These are phyloP conservation scores for Ispidina lecontei DNA, from an alignment of 2,797 vertebrate genomes.

Conservation along the genomic window DNA sequence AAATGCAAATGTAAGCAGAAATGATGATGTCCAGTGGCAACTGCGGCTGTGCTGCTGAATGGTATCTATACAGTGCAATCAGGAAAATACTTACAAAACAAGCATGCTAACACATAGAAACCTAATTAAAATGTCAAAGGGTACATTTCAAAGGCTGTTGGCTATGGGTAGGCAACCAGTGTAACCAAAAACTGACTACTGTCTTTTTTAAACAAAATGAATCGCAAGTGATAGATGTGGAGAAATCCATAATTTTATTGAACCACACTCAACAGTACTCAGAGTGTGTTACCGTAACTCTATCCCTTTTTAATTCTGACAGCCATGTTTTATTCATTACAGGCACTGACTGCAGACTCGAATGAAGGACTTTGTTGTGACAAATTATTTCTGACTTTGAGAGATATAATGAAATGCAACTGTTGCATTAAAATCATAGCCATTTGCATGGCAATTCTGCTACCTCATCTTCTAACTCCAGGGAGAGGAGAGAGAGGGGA, in stretches of 20 bases:
- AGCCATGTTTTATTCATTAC: slow-evolving; percentile 7
- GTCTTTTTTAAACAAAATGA: slow-evolving; percentile 30
- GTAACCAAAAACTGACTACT: not conserved
- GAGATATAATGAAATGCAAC: not conserved
- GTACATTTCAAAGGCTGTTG: not conserved
- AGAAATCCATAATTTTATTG: not conserved
- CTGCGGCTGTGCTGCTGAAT: not conserved
- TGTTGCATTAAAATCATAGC: slow-evolving; percentile 7
- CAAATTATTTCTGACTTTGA: slow-evolving; percentile 58
- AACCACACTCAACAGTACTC: not conserved
- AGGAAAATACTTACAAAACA: not conserved
- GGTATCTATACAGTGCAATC: not conserved
- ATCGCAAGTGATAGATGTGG: not conserved
- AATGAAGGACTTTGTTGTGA: not conserved
- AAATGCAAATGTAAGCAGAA: not conserved
- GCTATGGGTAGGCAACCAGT: not conserved
- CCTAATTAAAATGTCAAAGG: not conserved
- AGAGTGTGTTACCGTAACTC: not conserved
- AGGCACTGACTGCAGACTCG: not conserved
- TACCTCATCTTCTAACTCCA: not conserved
- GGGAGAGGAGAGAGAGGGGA: not conserved
- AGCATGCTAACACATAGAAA: not conserved
- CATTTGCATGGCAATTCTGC: not conserved
- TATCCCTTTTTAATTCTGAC: slow-evolving; percentile 16
- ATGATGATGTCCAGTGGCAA: not conserved